A percentile compares a stretch with the other conserved stretches of the same genome.
phyloP scores from a whole-genome alignment of 2,888 invertebrate species.

The Criorhina ranunculi region DNA sequence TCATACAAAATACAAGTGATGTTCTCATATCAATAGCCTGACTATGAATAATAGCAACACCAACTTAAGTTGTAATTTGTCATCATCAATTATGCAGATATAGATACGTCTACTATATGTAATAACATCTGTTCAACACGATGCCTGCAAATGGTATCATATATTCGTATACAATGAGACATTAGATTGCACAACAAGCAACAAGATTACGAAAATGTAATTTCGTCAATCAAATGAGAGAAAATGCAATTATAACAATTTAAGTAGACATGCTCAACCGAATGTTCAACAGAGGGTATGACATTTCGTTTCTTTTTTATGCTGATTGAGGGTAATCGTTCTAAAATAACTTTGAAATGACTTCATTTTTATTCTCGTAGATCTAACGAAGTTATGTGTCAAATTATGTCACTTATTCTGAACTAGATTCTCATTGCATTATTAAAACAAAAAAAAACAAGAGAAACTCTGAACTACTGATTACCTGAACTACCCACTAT shows the following conservation, averaged over 20 bases:
- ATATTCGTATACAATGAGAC: background rate
- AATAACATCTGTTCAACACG: constrained; percentile 46
- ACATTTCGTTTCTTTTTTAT: background rate
- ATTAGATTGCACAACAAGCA: constrained; percentile 28
- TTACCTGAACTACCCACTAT: too few relatives aligned
- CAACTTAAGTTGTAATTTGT: constrained; percentile 50
- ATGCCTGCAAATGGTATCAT: constrained; percentile 7
- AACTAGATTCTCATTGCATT: too few relatives aligned
- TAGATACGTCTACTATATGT: constrained; percentile 11
- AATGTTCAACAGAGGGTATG: background rate
- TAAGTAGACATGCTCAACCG: constrained; percentile 17
- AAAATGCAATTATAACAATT: constrained; percentile 55
- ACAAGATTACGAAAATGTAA: constrained; percentile 46
- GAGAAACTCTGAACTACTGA: too few relatives aligned
- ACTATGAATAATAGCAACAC: constrained; percentile 24
- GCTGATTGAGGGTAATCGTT: constrained; percentile 15
- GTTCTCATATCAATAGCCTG: background rate
- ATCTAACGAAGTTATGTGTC: background rate
- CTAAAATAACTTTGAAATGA: background rate
- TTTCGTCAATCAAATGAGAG: constrained; percentile 48
- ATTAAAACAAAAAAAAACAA: too few relatives aligned
- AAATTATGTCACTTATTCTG: background rate
- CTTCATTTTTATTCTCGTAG: background rate
- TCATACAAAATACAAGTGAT: background rate
- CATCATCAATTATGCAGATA: constrained; percentile 57